Evolutionary conservation across 2,888 invertebrate species (phyloP), one percentile per base, ranked within the genome.

Genomic region (Ormyrus thymus): DNA sequence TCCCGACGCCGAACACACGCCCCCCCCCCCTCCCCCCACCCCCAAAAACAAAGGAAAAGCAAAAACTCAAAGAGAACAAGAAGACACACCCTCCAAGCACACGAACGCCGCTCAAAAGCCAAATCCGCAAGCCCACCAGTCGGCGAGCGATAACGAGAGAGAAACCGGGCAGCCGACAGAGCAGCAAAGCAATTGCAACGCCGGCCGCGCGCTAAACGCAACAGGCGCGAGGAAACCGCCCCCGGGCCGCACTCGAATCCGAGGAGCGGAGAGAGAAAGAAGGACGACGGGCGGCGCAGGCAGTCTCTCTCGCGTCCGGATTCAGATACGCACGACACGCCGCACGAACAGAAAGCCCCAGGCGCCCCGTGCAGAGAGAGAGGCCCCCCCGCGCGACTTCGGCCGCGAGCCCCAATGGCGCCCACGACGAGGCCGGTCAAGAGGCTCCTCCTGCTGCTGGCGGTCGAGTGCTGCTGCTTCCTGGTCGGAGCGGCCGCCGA

Each of bases 341-440:
- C 61, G 51, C 13, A 58, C 3, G 29, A 55, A 29, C 4, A 55
- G 9, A 68, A 13, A 15, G 9, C 11, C 11, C 48, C 51, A 66
- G 53, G 51, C 50, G 7, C 10, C 2, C 50, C 50, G 59, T 51
- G 43, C 50, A 51, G 61, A 53, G 13, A 11, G 51, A 43, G 10
- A 51, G 51, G 13, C 11, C 46, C 29, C 7, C 56, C 50, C 72
- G 50, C 72, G 64, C 65, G 50, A 50, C 6, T 7, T 43, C 3
- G 2, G 11, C 53, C 51, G 8, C 29, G 10, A 43, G 53, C 1
- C 6, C 5, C 1, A 7, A 89, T 87, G 88, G 85, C 85, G 81
- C 82, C 82, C 80, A 77, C 80, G 72, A 81, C 78, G 79, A 84
- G 82, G 29, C 29, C 29, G 3, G 2, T 2, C 29, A 29, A 29